Conservation (phyloP, 2,888 invertebrate genomes). For the Tipula unca region DNA sequence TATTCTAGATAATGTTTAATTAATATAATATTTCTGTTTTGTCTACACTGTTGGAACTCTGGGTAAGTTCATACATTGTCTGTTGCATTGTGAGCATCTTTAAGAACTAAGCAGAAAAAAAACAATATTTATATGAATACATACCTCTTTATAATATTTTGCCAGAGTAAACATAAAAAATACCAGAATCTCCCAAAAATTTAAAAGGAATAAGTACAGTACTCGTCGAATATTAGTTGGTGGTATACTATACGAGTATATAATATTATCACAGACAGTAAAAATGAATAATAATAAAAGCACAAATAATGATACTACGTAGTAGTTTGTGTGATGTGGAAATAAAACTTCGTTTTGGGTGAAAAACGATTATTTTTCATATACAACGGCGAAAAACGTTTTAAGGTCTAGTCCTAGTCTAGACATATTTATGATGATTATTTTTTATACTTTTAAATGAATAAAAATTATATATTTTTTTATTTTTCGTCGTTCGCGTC, state of each 20-base stretch:
- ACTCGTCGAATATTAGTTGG: background rate
- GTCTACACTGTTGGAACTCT: background rate
- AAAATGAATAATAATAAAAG: background rate
- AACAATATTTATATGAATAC: background rate
- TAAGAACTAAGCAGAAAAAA: background rate
- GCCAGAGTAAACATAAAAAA: background rate
- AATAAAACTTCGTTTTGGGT: background rate
- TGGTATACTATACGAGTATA: background rate
- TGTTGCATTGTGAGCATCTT: background rate
- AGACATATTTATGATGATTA: constrained; percentile 4
- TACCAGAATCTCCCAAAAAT: background rate
- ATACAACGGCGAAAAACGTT: background rate
- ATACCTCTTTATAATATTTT: background rate
- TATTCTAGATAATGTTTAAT: background rate
- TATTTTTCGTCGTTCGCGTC: background rate
- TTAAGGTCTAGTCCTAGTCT: constrained; percentile 8
- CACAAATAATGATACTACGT: background rate
- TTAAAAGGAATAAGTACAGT: background rate
- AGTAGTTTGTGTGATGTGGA: background rate
- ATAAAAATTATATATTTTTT: background rate
- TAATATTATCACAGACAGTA: background rate
- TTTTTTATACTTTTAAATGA: background rate
- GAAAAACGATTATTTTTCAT: background rate
- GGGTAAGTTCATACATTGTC: background rate
- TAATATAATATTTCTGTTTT: background rate